Conservation (phyloP, 2,888 invertebrate species). For the Willowsia nigromaculata region DNA sequence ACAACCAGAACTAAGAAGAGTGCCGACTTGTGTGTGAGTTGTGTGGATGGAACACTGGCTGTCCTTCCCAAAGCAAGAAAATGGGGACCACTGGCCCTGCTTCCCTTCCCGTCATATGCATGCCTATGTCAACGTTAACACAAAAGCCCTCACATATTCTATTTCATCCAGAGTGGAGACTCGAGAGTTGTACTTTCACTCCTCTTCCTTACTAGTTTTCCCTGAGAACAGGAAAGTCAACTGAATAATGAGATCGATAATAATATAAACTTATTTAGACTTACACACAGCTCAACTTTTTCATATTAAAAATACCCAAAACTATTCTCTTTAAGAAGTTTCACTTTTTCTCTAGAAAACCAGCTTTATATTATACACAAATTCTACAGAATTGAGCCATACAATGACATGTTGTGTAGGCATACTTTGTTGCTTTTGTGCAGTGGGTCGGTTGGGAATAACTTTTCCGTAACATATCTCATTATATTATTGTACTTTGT, state of each 20-base stretch:
- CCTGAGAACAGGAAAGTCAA: slow-evolving; percentile 39
- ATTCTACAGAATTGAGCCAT: no score
- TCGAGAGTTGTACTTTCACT: background rate
- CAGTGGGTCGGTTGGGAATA: background rate
- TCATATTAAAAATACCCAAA: background rate
- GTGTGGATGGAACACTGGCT: no score
- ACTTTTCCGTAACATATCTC: background rate
- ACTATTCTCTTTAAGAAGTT: background rate
- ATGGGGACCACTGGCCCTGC: no score
- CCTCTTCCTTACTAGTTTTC: background rate
- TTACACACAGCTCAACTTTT: slow-evolving; percentile 14
- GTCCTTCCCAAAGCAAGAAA: no score
- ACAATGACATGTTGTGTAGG: background rate
- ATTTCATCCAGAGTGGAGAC: no score
- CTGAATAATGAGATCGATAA: slow-evolving; percentile 74
- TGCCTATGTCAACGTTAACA: no score
- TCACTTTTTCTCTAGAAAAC: background rate
- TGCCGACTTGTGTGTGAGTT: background rate
- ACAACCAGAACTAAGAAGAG: background rate
- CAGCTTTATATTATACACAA: background rate
- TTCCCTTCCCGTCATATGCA: no score
- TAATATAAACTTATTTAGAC: no score
- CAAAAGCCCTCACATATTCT: no score
- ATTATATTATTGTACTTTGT: background rate
- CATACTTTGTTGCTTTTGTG: background rate